Percentiles rank a stretch among this genome's conserved stretches.
phyloP scores from a whole-genome alignment of 2,888 invertebrate genomes.

The Diaperis boleti region DNA sequence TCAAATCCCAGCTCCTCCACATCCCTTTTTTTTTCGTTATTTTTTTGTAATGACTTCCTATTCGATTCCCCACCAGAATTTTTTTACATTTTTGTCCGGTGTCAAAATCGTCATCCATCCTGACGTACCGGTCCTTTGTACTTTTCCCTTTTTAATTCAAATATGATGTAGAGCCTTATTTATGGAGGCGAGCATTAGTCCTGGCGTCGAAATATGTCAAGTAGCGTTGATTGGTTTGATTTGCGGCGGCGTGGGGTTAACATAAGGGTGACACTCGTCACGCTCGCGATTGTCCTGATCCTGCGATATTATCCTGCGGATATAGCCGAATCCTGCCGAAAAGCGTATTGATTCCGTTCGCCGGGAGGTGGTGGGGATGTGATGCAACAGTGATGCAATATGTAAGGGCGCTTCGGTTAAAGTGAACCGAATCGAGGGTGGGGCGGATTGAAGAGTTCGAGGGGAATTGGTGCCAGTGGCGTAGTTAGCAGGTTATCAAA shows the following conservation, averaged over 20 bases:
- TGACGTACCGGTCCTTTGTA: slow-evolving; percentile 1
- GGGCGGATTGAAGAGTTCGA: slow-evolving; percentile 47
- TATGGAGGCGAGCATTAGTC: slow-evolving; percentile 7
- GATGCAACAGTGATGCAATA: slow-evolving; percentile 55
- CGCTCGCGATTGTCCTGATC: slow-evolving; percentile 61
- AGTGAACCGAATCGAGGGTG: slow-evolving; percentile 34
- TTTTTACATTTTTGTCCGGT: too few relatives aligned
- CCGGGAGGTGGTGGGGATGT: slow-evolving; percentile 53
- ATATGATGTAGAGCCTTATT: slow-evolving; percentile 7
- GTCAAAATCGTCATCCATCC: too few relatives aligned
- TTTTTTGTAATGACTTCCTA: not conserved
- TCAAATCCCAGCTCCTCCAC: slow-evolving; percentile 64
- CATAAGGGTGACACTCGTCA: slow-evolving; percentile 62
- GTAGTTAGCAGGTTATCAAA: too few relatives aligned
- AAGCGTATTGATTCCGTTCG: slow-evolving; percentile 63
- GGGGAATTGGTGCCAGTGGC: too few relatives aligned
- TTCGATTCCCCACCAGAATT: not conserved
- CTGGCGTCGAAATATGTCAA: slow-evolving; percentile 37
- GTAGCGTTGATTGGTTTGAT: slow-evolving; percentile 58
- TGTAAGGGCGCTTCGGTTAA: slow-evolving; percentile 39
- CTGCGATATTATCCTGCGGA: slow-evolving; percentile 58
- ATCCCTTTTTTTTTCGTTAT: slow-evolving; percentile 23
- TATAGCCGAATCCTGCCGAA: slow-evolving; percentile 57
- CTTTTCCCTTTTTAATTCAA: not conserved
- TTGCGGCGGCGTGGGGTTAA: slow-evolving; percentile 58